Conservation (phyloP, 2,888 invertebrate genomes). For the Tyria jacobaeae region DNA sequence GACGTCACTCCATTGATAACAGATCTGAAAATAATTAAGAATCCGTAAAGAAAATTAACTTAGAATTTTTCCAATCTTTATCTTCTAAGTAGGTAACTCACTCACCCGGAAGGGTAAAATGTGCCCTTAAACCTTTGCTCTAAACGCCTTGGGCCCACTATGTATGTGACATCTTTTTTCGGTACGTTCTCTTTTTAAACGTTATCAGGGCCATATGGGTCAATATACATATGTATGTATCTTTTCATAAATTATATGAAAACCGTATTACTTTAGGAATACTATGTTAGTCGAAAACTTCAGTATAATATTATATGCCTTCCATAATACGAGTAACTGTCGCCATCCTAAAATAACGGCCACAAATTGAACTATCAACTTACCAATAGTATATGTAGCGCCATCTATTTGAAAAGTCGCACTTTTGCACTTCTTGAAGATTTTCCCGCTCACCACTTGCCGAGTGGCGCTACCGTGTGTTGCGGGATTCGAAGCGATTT, state of each 20-base stretch:
- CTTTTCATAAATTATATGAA: no score
- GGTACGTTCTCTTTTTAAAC: neutral
- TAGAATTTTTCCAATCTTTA: conserved; percentile 7
- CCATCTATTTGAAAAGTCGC: conserved; percentile 95
- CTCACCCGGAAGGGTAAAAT: conserved; percentile 20
- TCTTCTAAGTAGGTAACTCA: conserved; percentile 10
- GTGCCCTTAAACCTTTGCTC: conserved; percentile 13
- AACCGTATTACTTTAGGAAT: no score
- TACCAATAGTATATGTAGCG: conserved; percentile 95
- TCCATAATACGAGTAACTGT: conserved; percentile 5
- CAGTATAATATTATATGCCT: neutral
- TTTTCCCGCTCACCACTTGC: conserved; percentile 85
- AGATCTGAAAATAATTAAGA: conserved; percentile 1
- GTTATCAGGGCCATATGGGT: neutral
- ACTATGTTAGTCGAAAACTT: neutral
- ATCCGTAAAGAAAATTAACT: conserved; percentile 2
- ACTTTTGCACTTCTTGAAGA: conserved; percentile 94
- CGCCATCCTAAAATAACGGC: conserved; percentile 40
- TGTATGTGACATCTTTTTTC: conserved; percentile 15
- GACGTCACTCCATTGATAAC: neutral
- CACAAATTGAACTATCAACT: conserved; percentile 64
- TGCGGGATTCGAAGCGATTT: conserved; percentile 78
- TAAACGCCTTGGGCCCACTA: neutral
- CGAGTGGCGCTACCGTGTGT: conserved; percentile 83
- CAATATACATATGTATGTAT: no score